Percentiles rank a stretch among this genome's conserved stretches.
Evolutionary conservation across 2,888 invertebrate genomes (phyloP).

Genomic region (Exocentrus adspersus): DNA sequence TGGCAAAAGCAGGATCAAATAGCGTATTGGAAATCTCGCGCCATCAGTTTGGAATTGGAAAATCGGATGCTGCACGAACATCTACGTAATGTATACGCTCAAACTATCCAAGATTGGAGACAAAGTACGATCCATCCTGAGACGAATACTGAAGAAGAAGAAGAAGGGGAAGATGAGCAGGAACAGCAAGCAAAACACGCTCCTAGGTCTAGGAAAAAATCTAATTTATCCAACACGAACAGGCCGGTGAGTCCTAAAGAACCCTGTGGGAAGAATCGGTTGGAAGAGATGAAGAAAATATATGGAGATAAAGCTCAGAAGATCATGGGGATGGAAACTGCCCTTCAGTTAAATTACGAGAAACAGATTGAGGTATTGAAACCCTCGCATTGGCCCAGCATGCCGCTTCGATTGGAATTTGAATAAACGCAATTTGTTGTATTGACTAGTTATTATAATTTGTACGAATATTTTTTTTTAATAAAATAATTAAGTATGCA

Average conservation of each 20-base stretch:
- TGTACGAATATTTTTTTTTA: too few relatives aligned
- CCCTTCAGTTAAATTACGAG: constrained; percentile 74
- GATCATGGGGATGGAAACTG: constrained; percentile 79
- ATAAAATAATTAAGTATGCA: too few relatives aligned
- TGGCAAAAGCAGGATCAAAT: constrained; percentile 69
- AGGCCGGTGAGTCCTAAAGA: constrained; percentile 59
- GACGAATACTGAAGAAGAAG: constrained; percentile 30
- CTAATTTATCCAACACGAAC: constrained; percentile 13
- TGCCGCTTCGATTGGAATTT: constrained; percentile 43
- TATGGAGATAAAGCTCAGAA: constrained; percentile 75
- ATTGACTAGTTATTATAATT: too few relatives aligned
- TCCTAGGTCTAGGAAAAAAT: constrained; percentile 43
- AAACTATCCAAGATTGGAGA: constrained; percentile 48
- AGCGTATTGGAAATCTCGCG: constrained; percentile 72
- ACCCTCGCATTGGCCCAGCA: constrained; percentile 76
- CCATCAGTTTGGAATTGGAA: constrained; percentile 68
- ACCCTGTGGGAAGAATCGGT: constrained; percentile 58
- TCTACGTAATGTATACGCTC: constrained; percentile 59
- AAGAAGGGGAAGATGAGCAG: constrained; percentile 26
- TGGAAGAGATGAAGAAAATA: constrained; percentile 64
- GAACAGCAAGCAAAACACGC: not conserved
- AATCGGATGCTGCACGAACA: constrained; percentile 68
- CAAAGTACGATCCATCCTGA: constrained; percentile 38
- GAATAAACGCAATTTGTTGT: not conserved
- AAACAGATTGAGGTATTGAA: constrained; percentile 66